Percentiles rank a stretch among this genome's conserved stretches.
These are phyloP conservation scores for Camponotus floridanus DNA, from an alignment of 1,140 invertebrate species.

Conservation along the genomic window DNA sequence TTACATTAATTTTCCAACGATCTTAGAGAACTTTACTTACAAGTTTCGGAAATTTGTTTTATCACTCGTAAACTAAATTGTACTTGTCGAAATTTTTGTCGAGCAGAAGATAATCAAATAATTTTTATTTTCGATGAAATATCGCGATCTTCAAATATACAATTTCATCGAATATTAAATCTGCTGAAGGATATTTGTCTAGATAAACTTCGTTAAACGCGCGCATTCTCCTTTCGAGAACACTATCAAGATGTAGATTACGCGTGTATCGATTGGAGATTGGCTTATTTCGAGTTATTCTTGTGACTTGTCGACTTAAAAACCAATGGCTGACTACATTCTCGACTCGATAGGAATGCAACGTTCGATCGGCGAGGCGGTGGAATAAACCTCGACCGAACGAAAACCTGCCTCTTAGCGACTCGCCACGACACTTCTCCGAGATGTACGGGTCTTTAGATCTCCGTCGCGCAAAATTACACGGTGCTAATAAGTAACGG, in stretches of 20 bases:
- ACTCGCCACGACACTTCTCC: neutral
- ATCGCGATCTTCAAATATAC: neutral
- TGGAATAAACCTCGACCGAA: neutral
- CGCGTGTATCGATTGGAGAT: slow-evolving; percentile 3
- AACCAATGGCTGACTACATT: slow-evolving; percentile 39
- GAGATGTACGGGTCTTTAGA: neutral
- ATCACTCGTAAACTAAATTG: too few relatives aligned
- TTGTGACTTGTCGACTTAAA: neutral
- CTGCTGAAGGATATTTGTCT: neutral
- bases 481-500: neutral
- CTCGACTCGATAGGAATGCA: slow-evolving; percentile 58
- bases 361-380: slow-evolving; percentile 38
- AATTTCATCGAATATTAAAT: neutral
- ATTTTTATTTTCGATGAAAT: neutral
- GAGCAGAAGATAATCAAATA: neutral
- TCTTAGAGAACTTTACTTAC: neutral
- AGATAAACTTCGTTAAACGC: neutral
- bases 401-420: slow-evolving; percentile 56
- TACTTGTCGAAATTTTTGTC: too few relatives aligned
- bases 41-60: neutral
- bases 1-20: neutral
- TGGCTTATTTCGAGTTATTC: slow-evolving; percentile 2
- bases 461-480: neutral
- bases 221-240: neutral
- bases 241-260: neutral